A percentile compares a stretch with the other conserved stretches of the same genome.
These are phyloP conservation scores for Diploscapter pachys DNA, from an alignment of 1,140 invertebrate species.

Conservation along the genomic window DNA sequence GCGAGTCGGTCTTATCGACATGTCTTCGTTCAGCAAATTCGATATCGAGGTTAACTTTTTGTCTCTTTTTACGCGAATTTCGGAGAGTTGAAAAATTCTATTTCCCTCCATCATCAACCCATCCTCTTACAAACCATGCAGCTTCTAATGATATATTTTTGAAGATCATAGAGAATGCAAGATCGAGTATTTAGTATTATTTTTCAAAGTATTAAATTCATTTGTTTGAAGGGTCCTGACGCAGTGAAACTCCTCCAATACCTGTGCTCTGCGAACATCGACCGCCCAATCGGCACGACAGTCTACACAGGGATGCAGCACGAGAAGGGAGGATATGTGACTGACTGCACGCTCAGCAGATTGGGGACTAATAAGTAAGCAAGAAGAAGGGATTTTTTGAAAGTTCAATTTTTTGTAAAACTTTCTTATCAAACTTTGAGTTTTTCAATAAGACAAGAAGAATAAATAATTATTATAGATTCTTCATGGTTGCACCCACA, in stretches of 20 bases:
- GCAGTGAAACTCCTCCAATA: conserved; percentile 86
- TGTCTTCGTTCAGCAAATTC: conserved; percentile 95
- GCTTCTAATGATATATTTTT: too few species aligned
- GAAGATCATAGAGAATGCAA: too few species aligned
- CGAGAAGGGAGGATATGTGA: conserved; percentile 87
- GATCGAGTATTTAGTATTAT: background rate
- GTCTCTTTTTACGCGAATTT: background rate
- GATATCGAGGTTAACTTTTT: conserved; percentile 77
- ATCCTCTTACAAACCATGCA: too few species aligned
- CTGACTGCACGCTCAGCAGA: conserved; percentile 89
- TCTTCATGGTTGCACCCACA: conserved; percentile 96
- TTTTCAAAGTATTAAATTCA: conserved; percentile 20
- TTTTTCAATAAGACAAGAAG: conserved; percentile 16
- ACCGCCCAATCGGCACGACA: conserved; percentile 87
- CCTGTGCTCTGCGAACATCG: conserved; percentile 91
- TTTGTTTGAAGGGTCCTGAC: conserved; percentile 74
- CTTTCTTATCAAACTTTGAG: background rate
- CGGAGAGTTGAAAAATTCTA: background rate
- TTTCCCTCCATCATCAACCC: background rate
- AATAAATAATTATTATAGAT: conserved; percentile 67
- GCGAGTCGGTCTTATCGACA: conserved; percentile 86
- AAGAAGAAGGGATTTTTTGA: background rate
- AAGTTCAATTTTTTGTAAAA: background rate
- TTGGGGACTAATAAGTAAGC: conserved; percentile 82
- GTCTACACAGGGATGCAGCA: conserved; percentile 99